Conservation (phyloP, 2,797 vertebrate species). For the Telmatherina bonti region DNA sequence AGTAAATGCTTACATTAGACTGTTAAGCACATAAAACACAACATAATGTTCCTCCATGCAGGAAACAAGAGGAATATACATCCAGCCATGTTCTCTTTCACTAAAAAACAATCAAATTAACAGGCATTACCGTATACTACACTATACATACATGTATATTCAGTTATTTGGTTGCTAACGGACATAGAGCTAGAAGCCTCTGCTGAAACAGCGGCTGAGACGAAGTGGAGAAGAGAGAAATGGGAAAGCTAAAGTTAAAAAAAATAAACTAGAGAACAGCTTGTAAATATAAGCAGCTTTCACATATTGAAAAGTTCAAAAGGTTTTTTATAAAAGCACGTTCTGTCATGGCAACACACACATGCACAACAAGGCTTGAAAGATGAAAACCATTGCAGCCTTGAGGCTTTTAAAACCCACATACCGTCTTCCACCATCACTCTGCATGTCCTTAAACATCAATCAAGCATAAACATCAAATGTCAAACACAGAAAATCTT, state of each 20-base stretch:
- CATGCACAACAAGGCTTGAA: neutral
- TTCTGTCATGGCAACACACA: neutral
- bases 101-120: no score
- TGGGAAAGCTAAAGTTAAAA: no score
- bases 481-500: conserved; percentile 31
- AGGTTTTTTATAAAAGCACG: neutral
- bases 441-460: conserved; percentile 43
- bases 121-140: no score
- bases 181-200: no score
- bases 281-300: neutral
- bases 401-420: neutral
- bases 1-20: no score
- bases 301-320: no score
- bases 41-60: no score
- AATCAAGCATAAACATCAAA: conserved; percentile 54
- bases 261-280: neutral
- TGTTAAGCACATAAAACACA: no score
- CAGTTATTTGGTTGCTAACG: no score
- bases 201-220: no score
- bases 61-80: neutral
- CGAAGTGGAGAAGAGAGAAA: no score
- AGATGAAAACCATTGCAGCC: neutral
- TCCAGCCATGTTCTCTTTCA: neutral
- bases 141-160: neutral
- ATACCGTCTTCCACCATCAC: conserved; percentile 13